Percentiles rank a stretch among this genome's conserved stretches.
Conservation (phyloP, 2,797 vertebrate species). For the Anguilla pacifica region DNA sequence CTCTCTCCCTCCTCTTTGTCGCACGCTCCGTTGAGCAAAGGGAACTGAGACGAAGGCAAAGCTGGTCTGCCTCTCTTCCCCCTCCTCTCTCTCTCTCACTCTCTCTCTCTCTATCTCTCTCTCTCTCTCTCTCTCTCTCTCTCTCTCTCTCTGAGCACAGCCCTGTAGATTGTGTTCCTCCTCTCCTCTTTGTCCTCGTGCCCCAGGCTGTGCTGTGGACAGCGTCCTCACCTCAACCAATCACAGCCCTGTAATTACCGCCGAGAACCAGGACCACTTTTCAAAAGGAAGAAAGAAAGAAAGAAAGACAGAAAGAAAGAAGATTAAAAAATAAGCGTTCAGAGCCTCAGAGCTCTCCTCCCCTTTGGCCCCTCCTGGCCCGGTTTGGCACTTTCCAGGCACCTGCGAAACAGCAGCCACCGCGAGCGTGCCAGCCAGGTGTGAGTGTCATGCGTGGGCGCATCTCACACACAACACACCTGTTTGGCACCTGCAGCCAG, state of each 20-base stretch:
- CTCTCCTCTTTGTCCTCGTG: not conserved
- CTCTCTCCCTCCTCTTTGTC: not conserved
- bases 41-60: slow-evolving; percentile 4
- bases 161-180: not conserved
- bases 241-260: slow-evolving; percentile 1
- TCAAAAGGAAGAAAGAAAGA: not conserved
- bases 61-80: slow-evolving; percentile 27
- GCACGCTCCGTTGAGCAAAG: not conserved
- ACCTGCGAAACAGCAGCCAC: not conserved
- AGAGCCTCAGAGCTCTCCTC: not conserved
- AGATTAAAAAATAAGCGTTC: not conserved
- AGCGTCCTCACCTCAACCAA: not conserved
- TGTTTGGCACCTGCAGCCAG: not conserved
- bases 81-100: slow-evolving; percentile 26
- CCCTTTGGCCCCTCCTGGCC: not conserved
- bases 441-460: not conserved
- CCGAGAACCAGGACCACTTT: not conserved
- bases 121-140: not conserved
- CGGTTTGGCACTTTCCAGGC: not conserved
- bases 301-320: not conserved
- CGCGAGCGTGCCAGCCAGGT: not conserved
- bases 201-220: not conserved
- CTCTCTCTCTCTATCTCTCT: not conserved
- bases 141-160: not conserved
- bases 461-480: not conserved